Conservation (phyloP, 2,113 vertebrate genomes). For the Etia nguti region DNA sequence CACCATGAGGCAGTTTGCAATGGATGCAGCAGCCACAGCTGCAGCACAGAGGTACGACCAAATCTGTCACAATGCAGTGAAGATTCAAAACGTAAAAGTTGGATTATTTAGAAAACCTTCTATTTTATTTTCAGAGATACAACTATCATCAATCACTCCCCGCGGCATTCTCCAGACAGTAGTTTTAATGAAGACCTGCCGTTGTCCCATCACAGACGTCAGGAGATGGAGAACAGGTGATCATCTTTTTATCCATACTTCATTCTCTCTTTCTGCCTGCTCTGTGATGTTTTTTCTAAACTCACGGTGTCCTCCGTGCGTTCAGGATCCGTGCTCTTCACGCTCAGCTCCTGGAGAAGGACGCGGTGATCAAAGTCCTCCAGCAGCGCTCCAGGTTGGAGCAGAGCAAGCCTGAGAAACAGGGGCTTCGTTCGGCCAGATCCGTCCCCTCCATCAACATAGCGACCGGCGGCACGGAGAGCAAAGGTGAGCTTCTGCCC, state of each 20-base stretch:
- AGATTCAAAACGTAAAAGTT: background rate
- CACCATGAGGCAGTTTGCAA: constrained; percentile 96
- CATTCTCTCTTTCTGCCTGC: background rate
- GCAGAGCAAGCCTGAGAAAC: constrained; percentile 75
- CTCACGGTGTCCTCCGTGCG: background rate
- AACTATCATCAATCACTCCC: constrained; percentile 96
- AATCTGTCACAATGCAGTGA: background rate
- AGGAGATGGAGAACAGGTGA: constrained; percentile 97
- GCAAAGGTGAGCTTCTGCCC: constrained; percentile 59
- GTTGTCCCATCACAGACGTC: constrained; percentile 81
- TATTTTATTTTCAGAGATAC: constrained; percentile 76
- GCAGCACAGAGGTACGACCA: constrained; percentile 80
- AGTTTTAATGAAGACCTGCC: constrained; percentile 92
- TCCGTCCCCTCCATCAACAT: constrained; percentile 86
- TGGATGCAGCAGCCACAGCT: constrained; percentile 93
- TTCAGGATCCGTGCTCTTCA: constrained; percentile 87
- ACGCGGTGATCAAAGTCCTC: constrained; percentile 92
- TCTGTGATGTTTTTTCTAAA: background rate
- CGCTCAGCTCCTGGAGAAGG: constrained; percentile 92
- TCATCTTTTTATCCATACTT: background rate
- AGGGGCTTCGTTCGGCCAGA: constrained; percentile 81
- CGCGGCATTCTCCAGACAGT: constrained; percentile 85
- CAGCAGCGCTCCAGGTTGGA: constrained; percentile 87
- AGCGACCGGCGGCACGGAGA: background rate
- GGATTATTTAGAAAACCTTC: background rate